A percentile compares a stretch with the other conserved stretches of the same genome.
Evolutionary conservation across 2,888 invertebrate species (phyloP).

Genomic region (Callyntrura guangdongensis): DNA sequence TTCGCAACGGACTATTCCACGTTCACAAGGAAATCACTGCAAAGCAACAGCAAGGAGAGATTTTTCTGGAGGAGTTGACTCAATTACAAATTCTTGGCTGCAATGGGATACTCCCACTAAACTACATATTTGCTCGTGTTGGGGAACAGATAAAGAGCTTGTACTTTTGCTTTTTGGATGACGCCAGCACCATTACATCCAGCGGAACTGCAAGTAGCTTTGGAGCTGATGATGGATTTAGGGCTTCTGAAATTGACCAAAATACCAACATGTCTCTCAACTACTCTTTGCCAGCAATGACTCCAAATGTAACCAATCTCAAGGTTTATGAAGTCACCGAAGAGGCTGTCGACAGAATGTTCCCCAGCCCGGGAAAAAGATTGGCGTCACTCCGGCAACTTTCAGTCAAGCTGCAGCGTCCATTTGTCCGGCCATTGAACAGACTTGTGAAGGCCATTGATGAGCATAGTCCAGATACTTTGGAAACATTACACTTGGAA

Average conservation of each 20-base stretch:
- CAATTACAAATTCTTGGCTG: conserved; percentile 42
- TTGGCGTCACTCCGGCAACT: conserved; percentile 6
- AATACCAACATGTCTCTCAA: background rate
- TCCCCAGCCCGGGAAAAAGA: background rate
- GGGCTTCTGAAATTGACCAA: conserved; percentile 37
- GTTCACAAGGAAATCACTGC: background rate
- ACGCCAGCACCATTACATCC: conserved; percentile 16
- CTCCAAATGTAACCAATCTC: conserved; percentile 29
- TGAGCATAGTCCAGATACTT: conserved; percentile 16
- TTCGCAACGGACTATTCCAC: conserved; percentile 6
- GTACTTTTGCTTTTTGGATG: conserved; percentile 61
- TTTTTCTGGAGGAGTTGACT: background rate
- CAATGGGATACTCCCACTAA: conserved; percentile 49
- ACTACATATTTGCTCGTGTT: conserved; percentile 37
- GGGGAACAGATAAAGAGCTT: conserved; percentile 50
- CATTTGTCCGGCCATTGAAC: conserved; percentile 50
- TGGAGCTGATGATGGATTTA: conserved; percentile 12
- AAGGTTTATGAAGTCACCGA: conserved; percentile 49
- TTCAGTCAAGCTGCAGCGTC: conserved; percentile 44
- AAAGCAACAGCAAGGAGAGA: background rate
- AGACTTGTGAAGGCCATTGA: conserved; percentile 41
- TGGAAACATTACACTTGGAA: conserved; percentile 38
- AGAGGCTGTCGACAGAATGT: conserved; percentile 11
- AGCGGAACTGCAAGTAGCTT: conserved; percentile 21
- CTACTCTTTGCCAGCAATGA: conserved; percentile 22